These are phyloP conservation scores for Drosophila greeni DNA, from an alignment of 2,888 invertebrate species.

Conservation along the genomic window DNA sequence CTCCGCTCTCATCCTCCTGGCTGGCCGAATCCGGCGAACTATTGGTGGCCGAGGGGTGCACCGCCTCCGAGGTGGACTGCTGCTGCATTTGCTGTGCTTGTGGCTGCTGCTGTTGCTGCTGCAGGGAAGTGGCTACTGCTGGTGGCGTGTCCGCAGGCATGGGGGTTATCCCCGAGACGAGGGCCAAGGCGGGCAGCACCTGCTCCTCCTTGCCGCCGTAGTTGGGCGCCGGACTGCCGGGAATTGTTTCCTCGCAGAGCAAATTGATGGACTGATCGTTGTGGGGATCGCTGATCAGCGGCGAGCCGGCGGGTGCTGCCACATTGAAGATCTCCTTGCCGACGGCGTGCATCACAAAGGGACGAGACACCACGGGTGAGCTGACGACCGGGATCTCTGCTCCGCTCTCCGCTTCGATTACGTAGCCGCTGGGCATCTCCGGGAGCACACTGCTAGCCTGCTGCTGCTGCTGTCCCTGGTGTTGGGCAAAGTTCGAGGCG, in stretches of 20 bases:
- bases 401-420: slow-evolving; percentile 1
- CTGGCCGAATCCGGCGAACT: slow-evolving; percentile 78
- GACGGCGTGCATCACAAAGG: slow-evolving; percentile 44
- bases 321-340: slow-evolving; percentile 38
- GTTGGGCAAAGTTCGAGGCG: background rate
- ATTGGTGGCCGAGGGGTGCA: slow-evolving; percentile 55
- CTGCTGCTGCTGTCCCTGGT: slow-evolving; percentile 15
- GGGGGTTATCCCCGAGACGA: slow-evolving; percentile 30
- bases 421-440: slow-evolving; percentile 12
- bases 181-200: slow-evolving; percentile 1
- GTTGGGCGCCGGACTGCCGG: slow-evolving; percentile 89
- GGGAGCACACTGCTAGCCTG: background rate
- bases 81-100: background rate
- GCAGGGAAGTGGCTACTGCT: background rate
- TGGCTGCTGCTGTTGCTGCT: slow-evolving; percentile 3
- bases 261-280: slow-evolving; percentile 84
- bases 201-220: slow-evolving; percentile 75
- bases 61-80: background rate
- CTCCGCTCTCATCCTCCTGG: slow-evolving; percentile 78
- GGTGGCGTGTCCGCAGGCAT: slow-evolving; percentile 42
- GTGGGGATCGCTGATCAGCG: slow-evolving; percentile 67
- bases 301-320: slow-evolving; percentile 49
- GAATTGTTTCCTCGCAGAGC: slow-evolving; percentile 93
- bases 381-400: slow-evolving; percentile 6
- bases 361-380: slow-evolving; percentile 33